Evolutionary conservation across 2,888 invertebrate species (phyloP).

Genomic region (Magallana nippona): DNA sequence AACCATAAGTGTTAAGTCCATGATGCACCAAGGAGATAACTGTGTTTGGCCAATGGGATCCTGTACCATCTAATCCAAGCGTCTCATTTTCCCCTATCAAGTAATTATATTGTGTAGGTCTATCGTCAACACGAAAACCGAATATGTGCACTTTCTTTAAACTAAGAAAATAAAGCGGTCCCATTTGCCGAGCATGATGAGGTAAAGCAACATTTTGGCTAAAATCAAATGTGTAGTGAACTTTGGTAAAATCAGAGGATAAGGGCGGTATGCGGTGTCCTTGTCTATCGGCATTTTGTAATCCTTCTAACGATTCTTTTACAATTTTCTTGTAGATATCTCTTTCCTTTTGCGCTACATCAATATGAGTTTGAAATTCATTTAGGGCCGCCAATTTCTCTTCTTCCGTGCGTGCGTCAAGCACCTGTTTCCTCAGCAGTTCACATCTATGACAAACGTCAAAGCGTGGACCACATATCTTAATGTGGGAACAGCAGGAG

Average conservation of each 20-base stretch:
- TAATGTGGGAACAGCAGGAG: conserved; percentile 38
- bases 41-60: too few relatives aligned
- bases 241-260: neutral
- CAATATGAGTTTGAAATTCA: conserved; percentile 41
- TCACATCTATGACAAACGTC: conserved; percentile 46
- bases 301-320: neutral
- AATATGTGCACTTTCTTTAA: conserved; percentile 52
- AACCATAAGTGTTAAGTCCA: neutral
- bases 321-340: neutral
- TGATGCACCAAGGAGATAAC: conserved; percentile 13
- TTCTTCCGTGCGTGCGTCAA: conserved; percentile 34
- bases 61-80: too few relatives aligned
- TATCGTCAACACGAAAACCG: conserved; percentile 46
- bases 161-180: conserved; percentile 46
- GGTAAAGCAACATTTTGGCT: conserved; percentile 44
- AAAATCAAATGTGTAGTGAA: conserved; percentile 46
- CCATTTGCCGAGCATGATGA: conserved; percentile 46
- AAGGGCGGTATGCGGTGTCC: neutral
- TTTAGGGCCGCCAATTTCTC: conserved; percentile 42
- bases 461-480: too few relatives aligned
- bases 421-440: conserved; percentile 29
- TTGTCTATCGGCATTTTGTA: neutral
- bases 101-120: conserved; percentile 18
- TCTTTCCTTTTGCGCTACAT: conserved; percentile 20
- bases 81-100: too few relatives aligned